These are phyloP conservation scores for Eupithecia centaureata DNA, from an alignment of 2,888 invertebrate species.

Conservation along the genomic window DNA sequence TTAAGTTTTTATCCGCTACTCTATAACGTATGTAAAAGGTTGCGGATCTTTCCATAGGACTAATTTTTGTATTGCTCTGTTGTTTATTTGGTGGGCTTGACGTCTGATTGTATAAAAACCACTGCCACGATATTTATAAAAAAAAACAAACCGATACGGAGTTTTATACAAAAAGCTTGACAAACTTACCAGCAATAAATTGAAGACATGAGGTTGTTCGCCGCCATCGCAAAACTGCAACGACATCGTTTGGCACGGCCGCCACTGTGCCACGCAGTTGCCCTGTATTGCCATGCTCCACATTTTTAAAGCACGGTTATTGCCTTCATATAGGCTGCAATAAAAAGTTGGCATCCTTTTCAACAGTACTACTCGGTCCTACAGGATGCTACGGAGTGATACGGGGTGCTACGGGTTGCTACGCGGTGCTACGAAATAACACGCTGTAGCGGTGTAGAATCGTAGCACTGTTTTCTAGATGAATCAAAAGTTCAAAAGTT, in stretches of 20 bases:
- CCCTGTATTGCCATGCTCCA: conserved; percentile 19
- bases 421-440: not conserved
- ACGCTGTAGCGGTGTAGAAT: conserved; percentile 48
- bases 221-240: conserved; percentile 12
- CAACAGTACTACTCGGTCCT: conserved; percentile 35
- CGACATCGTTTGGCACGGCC: conserved; percentile 29
- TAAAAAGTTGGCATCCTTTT: conserved; percentile 44
- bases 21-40: no score
- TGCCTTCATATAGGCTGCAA: conserved; percentile 14
- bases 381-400: not conserved
- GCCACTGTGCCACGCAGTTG: conserved; percentile 19
- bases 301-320: conserved; percentile 25
- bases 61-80: no score
- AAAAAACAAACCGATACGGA: not conserved
- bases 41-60: no score
- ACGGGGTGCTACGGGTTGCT: conserved; percentile 12
- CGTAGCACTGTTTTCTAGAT: conserved; percentile 34
- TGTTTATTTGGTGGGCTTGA: no score
- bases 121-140: not conserved
- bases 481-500: no score
- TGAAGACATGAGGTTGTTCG: not conserved
- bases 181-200: not conserved
- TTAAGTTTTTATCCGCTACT: no score
- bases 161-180: not conserved
- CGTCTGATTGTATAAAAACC: no score